Base-by-base conservation (phyloP, 2,113 vertebrate genomes). In the Gambusia affinis region DNA sequence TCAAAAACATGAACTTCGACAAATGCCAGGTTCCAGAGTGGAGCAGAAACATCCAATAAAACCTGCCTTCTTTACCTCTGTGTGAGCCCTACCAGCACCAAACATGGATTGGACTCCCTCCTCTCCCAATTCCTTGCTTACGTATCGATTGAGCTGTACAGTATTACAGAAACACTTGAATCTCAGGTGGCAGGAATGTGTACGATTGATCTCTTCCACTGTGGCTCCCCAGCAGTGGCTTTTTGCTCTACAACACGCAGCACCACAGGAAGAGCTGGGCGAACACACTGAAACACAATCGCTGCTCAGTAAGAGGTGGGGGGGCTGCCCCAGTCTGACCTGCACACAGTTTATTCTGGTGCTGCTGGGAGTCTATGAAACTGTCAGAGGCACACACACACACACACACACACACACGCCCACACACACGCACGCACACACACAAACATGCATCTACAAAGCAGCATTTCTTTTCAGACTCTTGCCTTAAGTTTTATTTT, bases 111-210 rank as follows among this genome's bases (percentile, higher is more conserved):
- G 82, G 87, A 89, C 88, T 92, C 91, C 83, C 87, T 92, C 91
- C 70, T 91, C 68, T 84, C 85, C 35, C 8, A 10, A 44, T 57
- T 79, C 88, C 71, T 81, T 81, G 91, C 92, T 92, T 81, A 51
- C 60, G 79, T 95, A 97, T 97, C 90, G 96, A 97, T 97, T 95
- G 92, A 93, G 86, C 89, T 79, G 91, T 95, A 93, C 95, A 94
- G 95, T 93, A 93, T 94, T 93, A 93, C 88, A 95, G 92, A 94
- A 89, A 90, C 86, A 95, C 93, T 95, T 93, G 93, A 95, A 95
- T 95, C 95, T 95, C 94, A 94, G 94, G 94, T 95, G 95, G 93
- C 94, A 95, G 92, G 94, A 95, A 94, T 92, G 90, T 94, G 91
- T 89, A 93, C 89, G 92, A 95, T 96, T 95, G 95, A 95, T 96